These are phyloP conservation scores for Etheostoma nigrum DNA, from an alignment of 2,797 vertebrate genomes.

Conservation along the genomic window DNA sequence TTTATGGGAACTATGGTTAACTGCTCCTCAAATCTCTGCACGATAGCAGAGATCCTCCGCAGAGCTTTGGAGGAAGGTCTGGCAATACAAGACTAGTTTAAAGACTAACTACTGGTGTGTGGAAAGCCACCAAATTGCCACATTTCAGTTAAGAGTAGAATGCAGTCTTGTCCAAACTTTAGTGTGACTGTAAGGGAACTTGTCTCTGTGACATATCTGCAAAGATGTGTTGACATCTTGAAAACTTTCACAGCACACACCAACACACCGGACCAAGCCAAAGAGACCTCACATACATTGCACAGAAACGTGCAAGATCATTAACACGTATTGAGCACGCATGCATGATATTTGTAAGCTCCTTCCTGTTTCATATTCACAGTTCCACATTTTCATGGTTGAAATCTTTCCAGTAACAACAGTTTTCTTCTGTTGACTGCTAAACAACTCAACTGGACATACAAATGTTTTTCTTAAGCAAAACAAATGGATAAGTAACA, in stretches of 20 bases:
- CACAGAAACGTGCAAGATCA: constrained; percentile 62
- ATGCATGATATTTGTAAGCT: constrained; percentile 13
- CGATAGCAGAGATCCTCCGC: too few species aligned
- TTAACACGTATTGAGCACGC: constrained; percentile 52
- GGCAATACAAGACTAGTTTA: too few species aligned
- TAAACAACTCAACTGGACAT: constrained; percentile 83
- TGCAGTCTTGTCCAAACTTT: not conserved
- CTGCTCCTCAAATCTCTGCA: too few species aligned
- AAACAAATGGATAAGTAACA: constrained; percentile 39
- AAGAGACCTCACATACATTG: constrained; percentile 44
- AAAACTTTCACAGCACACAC: constrained; percentile 55
- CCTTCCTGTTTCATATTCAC: constrained; percentile 19
- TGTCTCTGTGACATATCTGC: constrained; percentile 32
- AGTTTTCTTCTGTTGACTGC: constrained; percentile 24
- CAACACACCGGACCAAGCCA: constrained; percentile 55
- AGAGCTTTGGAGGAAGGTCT: too few species aligned
- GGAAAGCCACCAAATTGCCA: not conserved
- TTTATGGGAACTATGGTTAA: too few species aligned
- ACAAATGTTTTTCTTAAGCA: constrained; percentile 38
- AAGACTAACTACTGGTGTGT: not conserved
- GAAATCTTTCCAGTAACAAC: constrained; percentile 28
- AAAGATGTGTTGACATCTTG: constrained; percentile 55
- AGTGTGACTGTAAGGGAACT: constrained; percentile 40
- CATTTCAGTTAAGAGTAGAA: not conserved
- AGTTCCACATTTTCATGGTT: constrained; percentile 10